A percentile compares a stretch with the other conserved stretches of the same genome.
Conservation (phyloP, 2,113 vertebrate species). For the Caranx melampygus region DNA sequence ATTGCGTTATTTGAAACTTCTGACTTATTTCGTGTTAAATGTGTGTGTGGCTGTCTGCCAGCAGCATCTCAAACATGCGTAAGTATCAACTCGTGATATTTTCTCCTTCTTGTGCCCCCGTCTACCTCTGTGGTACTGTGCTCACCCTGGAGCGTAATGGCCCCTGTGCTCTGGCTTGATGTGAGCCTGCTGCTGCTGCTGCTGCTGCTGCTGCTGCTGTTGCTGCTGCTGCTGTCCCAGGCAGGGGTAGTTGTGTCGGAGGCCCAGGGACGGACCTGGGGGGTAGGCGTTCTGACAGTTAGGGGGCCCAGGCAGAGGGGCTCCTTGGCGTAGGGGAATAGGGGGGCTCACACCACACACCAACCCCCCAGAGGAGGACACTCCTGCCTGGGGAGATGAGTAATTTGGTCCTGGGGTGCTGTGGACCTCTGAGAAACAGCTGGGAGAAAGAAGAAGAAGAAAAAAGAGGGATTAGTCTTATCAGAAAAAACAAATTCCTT, state of each 20-base stretch:
- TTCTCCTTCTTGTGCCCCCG: background rate
- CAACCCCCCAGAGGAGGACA: slow-evolving; percentile 83
- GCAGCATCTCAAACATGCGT: slow-evolving; percentile 16
- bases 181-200: slow-evolving; percentile 83
- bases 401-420: slow-evolving; percentile 81
- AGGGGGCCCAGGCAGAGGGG: slow-evolving; percentile 71
- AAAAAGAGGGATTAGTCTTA: slow-evolving; percentile 66
- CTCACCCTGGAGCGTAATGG: slow-evolving; percentile 94
- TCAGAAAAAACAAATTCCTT: slow-evolving; percentile 80
- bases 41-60: background rate
- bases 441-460: slow-evolving; percentile 69
- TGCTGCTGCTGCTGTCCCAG: slow-evolving; percentile 83
- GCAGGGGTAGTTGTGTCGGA: slow-evolving; percentile 92
- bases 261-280: slow-evolving; percentile 82
- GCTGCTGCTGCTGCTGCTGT: slow-evolving; percentile 79
- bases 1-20: background rate
- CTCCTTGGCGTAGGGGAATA: slow-evolving; percentile 81
- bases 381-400: slow-evolving; percentile 83
- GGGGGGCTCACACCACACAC: slow-evolving; percentile 85
- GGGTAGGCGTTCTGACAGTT: slow-evolving; percentile 84
- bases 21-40: slow-evolving; percentile 8
- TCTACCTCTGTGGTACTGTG: background rate
- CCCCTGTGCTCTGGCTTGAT: slow-evolving; percentile 95
- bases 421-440: slow-evolving; percentile 97
- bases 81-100: slow-evolving; percentile 3